Base-by-base conservation (phyloP, 1,140 invertebrate species). In the Leucophenga varia region DNA sequence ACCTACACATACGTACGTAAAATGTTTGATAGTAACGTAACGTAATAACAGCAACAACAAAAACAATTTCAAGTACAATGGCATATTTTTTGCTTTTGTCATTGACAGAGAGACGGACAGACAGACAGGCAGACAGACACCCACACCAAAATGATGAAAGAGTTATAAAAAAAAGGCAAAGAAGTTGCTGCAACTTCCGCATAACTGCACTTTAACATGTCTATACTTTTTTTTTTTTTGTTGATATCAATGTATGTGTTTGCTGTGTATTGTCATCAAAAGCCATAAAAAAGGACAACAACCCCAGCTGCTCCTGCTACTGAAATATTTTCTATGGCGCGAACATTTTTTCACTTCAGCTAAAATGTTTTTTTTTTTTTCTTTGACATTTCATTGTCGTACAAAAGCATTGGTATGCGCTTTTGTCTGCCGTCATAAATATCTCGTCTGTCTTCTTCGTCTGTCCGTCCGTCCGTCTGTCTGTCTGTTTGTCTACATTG, bases 351-450 rank as follows among this genome's bases (percentile, higher is more conserved):
- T 38, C 38, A 17, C 31, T 31, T 35, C 51, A 38, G 46, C 28
- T 49, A 28, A 9, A 10, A 44, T 14, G 46, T 47, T 31, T 21
- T 46, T 38, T 28, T 28, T 28, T 36, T 18, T 20, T 31, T 22
- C 10, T 38, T 17, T 35, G 43, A n/a, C 35, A 37, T 25, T 25
- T 25, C 22, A 6, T 25, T 25, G 10, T 25, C 10, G 5, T 25
- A 10, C 22, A 25, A 6, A 25, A 6, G 22, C 10, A 25, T 25
- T 25, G 47, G 63, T 41, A 59, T 48, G 52, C 56, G 48, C 55
- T 59, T 61, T 67, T 67, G 63, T 65, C 64, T 63, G 63, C 61
- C 63, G 13, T 10, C 21, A 4, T n/a, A n/a, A n/a, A n/a, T n/a
- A n/a, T n/a, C n/a, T n/a, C n/a, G n/a, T n/a, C n/a, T n/a, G n/a